Conservation (phyloP, 1,140 invertebrate species). For the Chlorops oryzae region DNA sequence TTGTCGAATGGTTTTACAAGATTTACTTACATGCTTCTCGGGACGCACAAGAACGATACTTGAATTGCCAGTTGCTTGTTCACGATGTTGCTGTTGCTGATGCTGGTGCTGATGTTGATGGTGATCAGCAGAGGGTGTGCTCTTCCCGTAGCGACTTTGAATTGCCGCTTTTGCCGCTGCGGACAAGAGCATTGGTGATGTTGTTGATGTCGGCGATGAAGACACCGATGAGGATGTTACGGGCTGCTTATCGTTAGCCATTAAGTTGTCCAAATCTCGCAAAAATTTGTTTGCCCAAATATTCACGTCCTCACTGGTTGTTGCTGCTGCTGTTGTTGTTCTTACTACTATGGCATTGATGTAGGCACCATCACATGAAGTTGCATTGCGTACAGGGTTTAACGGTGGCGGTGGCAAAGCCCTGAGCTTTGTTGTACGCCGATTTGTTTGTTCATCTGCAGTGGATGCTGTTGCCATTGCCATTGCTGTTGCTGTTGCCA, state of each 20-base stretch:
- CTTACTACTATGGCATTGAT: background rate
- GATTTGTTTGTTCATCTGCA: background rate
- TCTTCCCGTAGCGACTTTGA: conserved; percentile 35
- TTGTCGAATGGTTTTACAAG: background rate
- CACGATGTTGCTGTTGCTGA: conserved; percentile 26
- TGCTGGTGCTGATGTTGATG: conserved; percentile 16
- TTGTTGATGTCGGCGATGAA: conserved; percentile 33
- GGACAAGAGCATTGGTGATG: conserved; percentile 36
- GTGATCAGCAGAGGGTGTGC: background rate
- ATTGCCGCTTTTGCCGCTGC: conserved; percentile 37
- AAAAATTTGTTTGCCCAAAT: conserved; percentile 47
- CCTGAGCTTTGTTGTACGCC: conserved; percentile 36
- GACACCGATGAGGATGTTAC: conserved; percentile 20
- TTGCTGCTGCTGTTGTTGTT: background rate
- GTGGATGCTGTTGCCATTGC: background rate
- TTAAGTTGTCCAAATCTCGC: conserved; percentile 45
- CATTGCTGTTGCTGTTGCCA: background rate
- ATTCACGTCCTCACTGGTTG: conserved; percentile 41
- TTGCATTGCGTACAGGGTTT: background rate
- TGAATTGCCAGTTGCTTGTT: no score
- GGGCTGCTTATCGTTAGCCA: conserved; percentile 32
- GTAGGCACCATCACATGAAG: background rate
- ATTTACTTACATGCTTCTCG: conserved; percentile 45
- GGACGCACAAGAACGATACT: conserved; percentile 43
- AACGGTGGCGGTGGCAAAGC: conserved; percentile 34